Evolutionary conservation across 2,113 vertebrate species (phyloP).

Genomic region (human (Homo sapiens)): DNA sequence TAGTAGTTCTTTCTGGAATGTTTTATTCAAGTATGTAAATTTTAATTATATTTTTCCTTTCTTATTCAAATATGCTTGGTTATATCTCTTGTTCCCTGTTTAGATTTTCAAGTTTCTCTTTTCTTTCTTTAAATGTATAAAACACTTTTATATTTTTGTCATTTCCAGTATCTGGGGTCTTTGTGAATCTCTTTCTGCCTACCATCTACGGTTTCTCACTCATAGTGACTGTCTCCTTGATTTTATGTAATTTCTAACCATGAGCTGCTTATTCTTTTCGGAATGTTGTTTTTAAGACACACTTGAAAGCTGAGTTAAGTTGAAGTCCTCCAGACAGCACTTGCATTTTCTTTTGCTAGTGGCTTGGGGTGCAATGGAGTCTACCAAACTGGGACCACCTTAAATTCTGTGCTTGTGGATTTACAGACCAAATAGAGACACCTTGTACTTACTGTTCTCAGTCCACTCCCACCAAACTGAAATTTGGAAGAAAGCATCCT

Average conservation of each 20-base stretch:
- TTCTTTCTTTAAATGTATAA: neutral
- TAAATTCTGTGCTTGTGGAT: neutral
- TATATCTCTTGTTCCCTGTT: neutral
- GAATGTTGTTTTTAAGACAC: neutral
- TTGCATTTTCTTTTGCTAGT: neutral
- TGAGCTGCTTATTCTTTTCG: neutral
- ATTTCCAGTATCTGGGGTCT: neutral
- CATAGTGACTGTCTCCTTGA: neutral
- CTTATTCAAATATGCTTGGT: neutral
- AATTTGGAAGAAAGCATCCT: neutral
- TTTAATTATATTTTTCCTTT: neutral
- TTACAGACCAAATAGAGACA: neutral
- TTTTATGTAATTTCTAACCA: neutral
- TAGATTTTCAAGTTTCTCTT: neutral
- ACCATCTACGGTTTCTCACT: neutral
- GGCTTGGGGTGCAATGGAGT: neutral
- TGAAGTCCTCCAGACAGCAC: neutral
- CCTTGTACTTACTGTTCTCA: neutral
- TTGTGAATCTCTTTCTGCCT: neutral
- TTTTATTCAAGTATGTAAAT: neutral
- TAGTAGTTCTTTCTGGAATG: neutral
- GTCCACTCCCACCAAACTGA: neutral
- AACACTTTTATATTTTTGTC: neutral
- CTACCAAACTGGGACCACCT: neutral
- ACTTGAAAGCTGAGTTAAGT: neutral